These are phyloP conservation scores for Notamacropus eugenii DNA, from an alignment of 2,797 vertebrate species.

Conservation along the genomic window DNA sequence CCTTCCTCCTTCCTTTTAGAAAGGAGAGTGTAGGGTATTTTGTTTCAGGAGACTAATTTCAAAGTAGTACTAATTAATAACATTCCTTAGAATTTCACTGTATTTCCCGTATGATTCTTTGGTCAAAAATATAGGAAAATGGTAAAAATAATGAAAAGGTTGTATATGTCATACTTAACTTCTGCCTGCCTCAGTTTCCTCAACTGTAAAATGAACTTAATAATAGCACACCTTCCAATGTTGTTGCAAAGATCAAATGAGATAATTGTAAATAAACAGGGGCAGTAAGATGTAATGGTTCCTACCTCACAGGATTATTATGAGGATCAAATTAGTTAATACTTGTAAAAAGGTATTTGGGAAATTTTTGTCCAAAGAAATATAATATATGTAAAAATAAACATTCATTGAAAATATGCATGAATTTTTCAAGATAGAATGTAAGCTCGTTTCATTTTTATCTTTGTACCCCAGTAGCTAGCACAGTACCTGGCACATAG, in stretches of 20 bases:
- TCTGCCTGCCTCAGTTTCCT: too few relatives aligned
- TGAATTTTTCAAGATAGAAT: background rate
- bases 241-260: too few relatives aligned
- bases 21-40: background rate
- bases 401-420: background rate
- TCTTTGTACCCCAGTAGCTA: background rate
- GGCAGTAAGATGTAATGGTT: background rate
- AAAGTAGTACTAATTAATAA: background rate
- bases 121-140: background rate
- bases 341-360: background rate
- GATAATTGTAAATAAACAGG: background rate
- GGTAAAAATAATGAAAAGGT: background rate
- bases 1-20: background rate
- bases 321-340: background rate
- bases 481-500: background rate
- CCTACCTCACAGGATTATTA: background rate
- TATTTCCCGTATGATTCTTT: background rate
- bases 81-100: background rate
- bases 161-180: background rate
- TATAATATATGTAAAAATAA: background rate
- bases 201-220: too few relatives aligned
- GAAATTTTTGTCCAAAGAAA: background rate
- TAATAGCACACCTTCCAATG: too few relatives aligned
- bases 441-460: background rate
- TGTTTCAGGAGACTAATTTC: background rate